Conservation (phyloP, 2,113 vertebrate genomes). For the Varanus salvator region DNA sequence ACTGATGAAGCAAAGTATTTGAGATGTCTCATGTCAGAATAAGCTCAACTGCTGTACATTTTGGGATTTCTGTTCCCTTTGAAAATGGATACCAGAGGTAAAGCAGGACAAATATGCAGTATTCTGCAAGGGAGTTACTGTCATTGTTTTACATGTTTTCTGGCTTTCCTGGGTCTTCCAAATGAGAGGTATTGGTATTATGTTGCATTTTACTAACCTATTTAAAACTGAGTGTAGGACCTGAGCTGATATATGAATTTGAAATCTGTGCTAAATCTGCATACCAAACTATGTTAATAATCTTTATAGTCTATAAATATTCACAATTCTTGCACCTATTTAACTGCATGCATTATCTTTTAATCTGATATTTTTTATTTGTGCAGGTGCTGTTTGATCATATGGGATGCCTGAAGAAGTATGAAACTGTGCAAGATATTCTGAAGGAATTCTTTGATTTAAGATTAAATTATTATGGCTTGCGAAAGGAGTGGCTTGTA, state of each 20-base stretch:
- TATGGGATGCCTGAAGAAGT: slow-evolving; percentile 98
- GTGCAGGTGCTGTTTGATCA: slow-evolving; percentile 98
- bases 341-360: slow-evolving; percentile 31
- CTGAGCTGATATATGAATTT: background rate
- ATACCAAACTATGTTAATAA: background rate
- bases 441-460: slow-evolving; percentile 97
- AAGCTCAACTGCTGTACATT: background rate
- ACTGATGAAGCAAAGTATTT: background rate
- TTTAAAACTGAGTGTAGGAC: background rate
- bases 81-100: background rate
- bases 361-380: slow-evolving; percentile 36
- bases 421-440: slow-evolving; percentile 97
- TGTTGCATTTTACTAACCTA: background rate
- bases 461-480: slow-evolving; percentile 92
- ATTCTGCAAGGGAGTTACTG: background rate
- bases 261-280: background rate
- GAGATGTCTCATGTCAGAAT: background rate
- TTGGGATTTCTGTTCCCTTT: background rate
- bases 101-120: background rate
- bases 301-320: background rate
- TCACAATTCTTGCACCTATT: background rate
- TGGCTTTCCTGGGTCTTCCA: background rate
- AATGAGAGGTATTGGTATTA: background rate
- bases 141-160: background rate
- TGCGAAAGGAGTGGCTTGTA: slow-evolving; percentile 95